phyloP scores from a whole-genome alignment of 1,140 invertebrate genomes.

The Drosophila mojavensis region DNA sequence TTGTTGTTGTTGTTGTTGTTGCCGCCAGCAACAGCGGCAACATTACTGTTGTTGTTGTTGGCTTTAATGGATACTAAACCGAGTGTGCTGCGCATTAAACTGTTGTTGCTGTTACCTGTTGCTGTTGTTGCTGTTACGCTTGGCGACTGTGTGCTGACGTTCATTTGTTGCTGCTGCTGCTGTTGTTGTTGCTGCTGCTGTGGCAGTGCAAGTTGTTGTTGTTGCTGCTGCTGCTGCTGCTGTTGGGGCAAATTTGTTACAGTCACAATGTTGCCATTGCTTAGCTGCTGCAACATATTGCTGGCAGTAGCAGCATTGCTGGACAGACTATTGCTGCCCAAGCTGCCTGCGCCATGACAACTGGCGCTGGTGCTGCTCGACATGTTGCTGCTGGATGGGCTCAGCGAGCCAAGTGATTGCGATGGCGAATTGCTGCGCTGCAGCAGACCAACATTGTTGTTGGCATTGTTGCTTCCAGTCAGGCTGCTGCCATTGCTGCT shows the following conservation, averaged over 20 bases:
- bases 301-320: slow-evolving; percentile 42
- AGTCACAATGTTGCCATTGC: slow-evolving; percentile 66
- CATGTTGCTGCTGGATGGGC: slow-evolving; percentile 83
- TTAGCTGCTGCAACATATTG: slow-evolving; percentile 71
- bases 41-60: slow-evolving; percentile 55
- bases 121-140: slow-evolving; percentile 56
- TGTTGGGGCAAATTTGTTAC: slow-evolving; percentile 64
- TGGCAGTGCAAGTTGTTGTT: slow-evolving; percentile 53
- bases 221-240: slow-evolving; percentile 58
- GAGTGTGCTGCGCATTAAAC: slow-evolving; percentile 82
- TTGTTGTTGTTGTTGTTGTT: slow-evolving; percentile 36
- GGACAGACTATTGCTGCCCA: slow-evolving; percentile 60
- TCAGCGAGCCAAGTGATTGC: slow-evolving; percentile 81
- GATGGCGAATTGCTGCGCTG: slow-evolving; percentile 79
- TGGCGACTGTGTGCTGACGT: slow-evolving; percentile 43
- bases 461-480: slow-evolving; percentile 17
- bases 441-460: slow-evolving; percentile 38
- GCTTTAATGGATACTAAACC: slow-evolving; percentile 83
- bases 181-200: slow-evolving; percentile 34
- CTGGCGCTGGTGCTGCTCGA: slow-evolving; percentile 78
- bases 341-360: slow-evolving; percentile 63
- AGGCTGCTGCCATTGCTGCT: slow-evolving; percentile 16
- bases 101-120: slow-evolving; percentile 83
- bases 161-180: slow-evolving; percentile 53
- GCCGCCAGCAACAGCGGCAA: slow-evolving; percentile 37